These are phyloP conservation scores for Criorhina ranunculi DNA, from an alignment of 2,888 invertebrate genomes.

Conservation along the genomic window DNA sequence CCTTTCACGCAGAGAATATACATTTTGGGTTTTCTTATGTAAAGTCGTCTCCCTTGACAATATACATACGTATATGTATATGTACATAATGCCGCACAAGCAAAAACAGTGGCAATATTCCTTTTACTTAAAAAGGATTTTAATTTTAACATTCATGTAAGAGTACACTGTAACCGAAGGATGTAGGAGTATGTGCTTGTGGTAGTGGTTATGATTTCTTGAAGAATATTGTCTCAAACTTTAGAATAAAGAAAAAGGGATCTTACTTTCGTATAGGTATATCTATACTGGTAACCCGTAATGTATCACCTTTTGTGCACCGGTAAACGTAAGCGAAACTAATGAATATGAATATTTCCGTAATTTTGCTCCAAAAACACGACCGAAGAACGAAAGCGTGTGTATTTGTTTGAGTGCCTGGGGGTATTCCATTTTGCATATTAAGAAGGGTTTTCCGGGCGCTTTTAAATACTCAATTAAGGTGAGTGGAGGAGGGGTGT, in stretches of 20 bases:
- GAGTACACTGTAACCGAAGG: neutral
- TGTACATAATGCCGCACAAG: neutral
- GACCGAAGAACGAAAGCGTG: too few species aligned
- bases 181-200: neutral
- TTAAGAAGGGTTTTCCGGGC: conserved; percentile 22
- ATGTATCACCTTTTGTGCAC: conserved; percentile 13
- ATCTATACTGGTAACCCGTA: neutral
- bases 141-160: conserved; percentile 12
- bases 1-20: neutral
- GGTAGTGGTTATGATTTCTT: neutral
- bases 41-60: neutral
- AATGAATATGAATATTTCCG: conserved; percentile 39
- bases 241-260: too few species aligned
- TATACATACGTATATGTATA: neutral
- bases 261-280: too few species aligned
- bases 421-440: conserved; percentile 15
- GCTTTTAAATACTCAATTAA: neutral
- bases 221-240: neutral
- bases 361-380: neutral
- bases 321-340: conserved; percentile 25
- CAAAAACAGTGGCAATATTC: conserved; percentile 2
- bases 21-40: conserved; percentile 5
- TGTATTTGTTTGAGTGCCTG: neutral
- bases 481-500: neutral
- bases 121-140: conserved; percentile 6